Conservation (phyloP, 2,113 vertebrate genomes). For the Narcine bancroftii region DNA sequence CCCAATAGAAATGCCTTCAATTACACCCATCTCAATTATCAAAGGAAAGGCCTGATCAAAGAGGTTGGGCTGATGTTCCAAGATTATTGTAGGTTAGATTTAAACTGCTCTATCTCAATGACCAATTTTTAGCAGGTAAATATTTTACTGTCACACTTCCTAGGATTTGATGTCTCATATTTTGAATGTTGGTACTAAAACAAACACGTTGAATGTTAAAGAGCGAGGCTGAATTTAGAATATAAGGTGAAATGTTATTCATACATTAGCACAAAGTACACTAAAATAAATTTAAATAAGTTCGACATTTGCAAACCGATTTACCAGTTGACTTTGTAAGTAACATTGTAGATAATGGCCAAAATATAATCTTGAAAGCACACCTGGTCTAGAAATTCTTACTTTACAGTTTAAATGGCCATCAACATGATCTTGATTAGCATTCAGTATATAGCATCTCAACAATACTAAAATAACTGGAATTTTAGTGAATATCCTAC, state of each 20-base stretch:
- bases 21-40: background rate
- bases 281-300: background rate
- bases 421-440: no score
- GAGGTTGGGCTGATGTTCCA: no score
- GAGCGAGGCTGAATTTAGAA: background rate
- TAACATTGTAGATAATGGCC: background rate
- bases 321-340: background rate
- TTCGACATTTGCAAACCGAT: background rate
- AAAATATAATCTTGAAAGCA: no score
- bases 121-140: background rate
- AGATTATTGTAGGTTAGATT: no score
- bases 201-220: background rate
- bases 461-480: no score
- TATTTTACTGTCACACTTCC: background rate
- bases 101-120: no score
- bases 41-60: background rate
- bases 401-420: no score
- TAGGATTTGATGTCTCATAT: background rate
- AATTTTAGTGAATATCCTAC: no score
- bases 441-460: no score
- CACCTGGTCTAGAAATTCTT: no score
- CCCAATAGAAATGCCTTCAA: background rate
- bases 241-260: background rate
- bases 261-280: background rate
- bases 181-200: background rate